Evolutionary conservation across 2,888 invertebrate genomes (phyloP).

Genomic region (Antheraea yamamai): DNA sequence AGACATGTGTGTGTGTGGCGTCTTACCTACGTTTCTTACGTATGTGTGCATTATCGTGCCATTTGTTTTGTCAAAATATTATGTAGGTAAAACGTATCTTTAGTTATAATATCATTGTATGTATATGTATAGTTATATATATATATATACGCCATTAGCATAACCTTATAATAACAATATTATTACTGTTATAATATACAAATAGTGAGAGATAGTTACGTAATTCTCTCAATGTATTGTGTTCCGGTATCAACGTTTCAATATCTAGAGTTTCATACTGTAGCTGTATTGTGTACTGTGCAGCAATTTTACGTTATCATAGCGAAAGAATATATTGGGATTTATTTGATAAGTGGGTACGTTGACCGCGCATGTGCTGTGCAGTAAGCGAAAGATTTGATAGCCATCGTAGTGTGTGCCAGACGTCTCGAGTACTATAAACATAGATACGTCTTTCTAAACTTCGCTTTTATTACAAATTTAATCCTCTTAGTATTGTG

Average conservation of each 20-base stretch:
- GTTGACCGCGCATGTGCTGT: constrained; percentile 7
- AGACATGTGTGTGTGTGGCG: too few species aligned
- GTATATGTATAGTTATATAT: too few species aligned
- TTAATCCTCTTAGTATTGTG: not conserved
- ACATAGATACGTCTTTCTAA: not conserved
- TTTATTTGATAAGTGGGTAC: not conserved
- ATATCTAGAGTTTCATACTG: not conserved
- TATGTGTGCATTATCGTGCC: too few species aligned
- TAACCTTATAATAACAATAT: too few species aligned
- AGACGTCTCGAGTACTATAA: constrained; percentile 1
- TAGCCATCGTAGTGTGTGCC: not conserved
- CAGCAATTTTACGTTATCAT: not conserved
- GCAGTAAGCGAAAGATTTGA: constrained; percentile 3
- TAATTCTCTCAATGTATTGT: not conserved
- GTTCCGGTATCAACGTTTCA: not conserved
- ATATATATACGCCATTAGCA: too few species aligned
- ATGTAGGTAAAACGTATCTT: too few species aligned
- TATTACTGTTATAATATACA: too few species aligned
- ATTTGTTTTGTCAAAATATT: too few species aligned
- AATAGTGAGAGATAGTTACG: not conserved
- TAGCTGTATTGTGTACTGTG: not conserved
- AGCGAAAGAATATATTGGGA: not conserved
- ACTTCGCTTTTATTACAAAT: not conserved
- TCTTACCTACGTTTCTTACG: too few species aligned
- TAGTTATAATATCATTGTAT: too few species aligned